These are phyloP conservation scores for Lepus timidus DNA, from an alignment of 2,113 vertebrate genomes.

Conservation along the genomic window DNA sequence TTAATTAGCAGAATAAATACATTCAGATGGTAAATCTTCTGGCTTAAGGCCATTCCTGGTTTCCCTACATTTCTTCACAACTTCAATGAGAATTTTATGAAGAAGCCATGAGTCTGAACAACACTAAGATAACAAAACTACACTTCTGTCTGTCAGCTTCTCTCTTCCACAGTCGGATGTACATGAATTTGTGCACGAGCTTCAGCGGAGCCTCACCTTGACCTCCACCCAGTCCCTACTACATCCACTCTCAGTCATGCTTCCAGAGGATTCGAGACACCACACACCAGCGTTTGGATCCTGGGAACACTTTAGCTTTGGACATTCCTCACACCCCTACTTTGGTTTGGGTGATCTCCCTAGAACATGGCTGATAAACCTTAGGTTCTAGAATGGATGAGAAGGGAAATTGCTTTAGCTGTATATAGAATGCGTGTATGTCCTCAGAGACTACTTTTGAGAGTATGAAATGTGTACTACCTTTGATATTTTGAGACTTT, in stretches of 20 bases:
- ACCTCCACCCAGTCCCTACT: fast-evolving
- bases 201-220: fast-evolving
- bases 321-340: background rate
- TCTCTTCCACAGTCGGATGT: background rate
- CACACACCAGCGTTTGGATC: fast-evolving
- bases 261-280: background rate
- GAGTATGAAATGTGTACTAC: background rate
- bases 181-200: fast-evolving
- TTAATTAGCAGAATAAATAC: conserved; percentile 60
- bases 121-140: background rate
- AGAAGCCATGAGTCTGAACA: conserved; percentile 3
- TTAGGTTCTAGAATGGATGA: background rate
- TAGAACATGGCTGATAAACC: background rate
- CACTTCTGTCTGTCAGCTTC: background rate
- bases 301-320: background rate
- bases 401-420: background rate
- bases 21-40: conserved; percentile 49
- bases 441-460: background rate
- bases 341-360: background rate
- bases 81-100: conserved; percentile 38
- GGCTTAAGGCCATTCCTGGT: background rate
- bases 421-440: background rate
- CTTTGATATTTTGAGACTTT: background rate
- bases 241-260: fast-evolving
- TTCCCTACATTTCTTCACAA: conserved; percentile 24